Evolutionary conservation across 37 sponge, comb jelly and placozoan genomes (phyloP).

Genomic region (Spongia lamella): DNA sequence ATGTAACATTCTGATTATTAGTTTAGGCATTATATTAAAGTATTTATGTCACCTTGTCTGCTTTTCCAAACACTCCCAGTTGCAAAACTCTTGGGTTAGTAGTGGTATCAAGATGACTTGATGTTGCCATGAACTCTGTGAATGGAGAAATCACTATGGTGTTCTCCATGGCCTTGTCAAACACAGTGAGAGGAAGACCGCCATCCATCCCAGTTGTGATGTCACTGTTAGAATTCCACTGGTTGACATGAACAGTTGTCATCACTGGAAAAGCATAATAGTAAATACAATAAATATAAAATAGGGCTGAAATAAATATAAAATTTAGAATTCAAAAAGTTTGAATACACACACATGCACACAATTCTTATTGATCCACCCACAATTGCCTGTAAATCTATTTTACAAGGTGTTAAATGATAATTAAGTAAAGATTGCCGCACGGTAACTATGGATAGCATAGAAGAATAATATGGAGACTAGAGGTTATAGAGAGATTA

Average conservation of each 20-base stretch:
- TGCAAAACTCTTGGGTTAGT: no score
- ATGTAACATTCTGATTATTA: no score
- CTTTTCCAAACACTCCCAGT: no score
- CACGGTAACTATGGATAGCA: no score
- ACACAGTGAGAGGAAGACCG: conserved; percentile 72
- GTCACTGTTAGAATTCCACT: neutral
- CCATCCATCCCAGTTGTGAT: conserved; percentile 41
- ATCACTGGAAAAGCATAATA: conserved; percentile 18
- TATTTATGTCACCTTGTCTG: no score
- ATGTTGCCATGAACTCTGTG: conserved; percentile 66
- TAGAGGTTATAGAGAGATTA: no score
- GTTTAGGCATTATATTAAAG: no score
- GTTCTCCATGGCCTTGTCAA: conserved; percentile 39
- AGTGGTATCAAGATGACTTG: no score
- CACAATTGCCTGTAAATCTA: neutral
- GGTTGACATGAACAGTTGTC: conserved; percentile 2
- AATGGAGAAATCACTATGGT: conserved; percentile 71
- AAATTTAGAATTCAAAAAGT: neutral
- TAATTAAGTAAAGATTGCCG: no score
- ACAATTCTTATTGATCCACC: neutral
- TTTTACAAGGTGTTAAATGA: neutral
- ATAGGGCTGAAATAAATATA: neutral
- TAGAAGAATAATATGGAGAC: no score
- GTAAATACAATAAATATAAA: no score
- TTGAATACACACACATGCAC: neutral